Evolutionary conservation across 2,113 vertebrate species (phyloP).

Genomic region (Pelusios castaneus): DNA sequence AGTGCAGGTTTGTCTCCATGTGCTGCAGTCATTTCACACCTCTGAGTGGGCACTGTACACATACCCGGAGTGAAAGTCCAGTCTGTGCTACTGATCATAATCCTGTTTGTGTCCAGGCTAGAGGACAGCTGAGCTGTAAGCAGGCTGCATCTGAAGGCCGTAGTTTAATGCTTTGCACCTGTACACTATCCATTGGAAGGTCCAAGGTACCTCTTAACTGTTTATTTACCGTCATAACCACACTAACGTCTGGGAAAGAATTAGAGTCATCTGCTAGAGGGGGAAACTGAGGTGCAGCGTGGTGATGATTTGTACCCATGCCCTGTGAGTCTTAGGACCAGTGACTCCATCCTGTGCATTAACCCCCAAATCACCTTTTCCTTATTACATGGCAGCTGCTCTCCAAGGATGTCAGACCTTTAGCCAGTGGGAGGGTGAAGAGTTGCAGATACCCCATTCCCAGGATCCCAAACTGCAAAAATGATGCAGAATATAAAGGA

Average conservation of each 20-base stretch:
- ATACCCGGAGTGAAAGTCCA: not conserved
- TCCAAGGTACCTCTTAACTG: no score
- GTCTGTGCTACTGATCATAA: not conserved
- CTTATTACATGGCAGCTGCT: not conserved
- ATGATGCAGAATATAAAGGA: not conserved
- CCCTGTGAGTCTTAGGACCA: not conserved
- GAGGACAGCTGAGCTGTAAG: not conserved
- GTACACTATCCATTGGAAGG: not conserved
- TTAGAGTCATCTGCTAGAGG: not conserved
- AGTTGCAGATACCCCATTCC: not conserved
- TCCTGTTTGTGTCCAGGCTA: not conserved
- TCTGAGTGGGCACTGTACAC: no score
- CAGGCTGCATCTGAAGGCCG: no score
- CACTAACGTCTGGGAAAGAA: not conserved
- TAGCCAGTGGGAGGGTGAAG: not conserved
- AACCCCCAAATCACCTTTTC: not conserved
- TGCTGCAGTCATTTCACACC: no score
- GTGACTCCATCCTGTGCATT: not conserved
- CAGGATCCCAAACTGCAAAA: not conserved
- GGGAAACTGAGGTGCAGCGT: not conserved
- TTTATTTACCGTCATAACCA: no score
- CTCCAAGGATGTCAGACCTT: not conserved
- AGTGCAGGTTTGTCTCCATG: no score
- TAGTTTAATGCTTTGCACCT: not conserved
- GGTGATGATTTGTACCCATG: not conserved